Base-by-base conservation (phyloP, 2,888 invertebrate species). In the Eustalomyia histrio region DNA sequence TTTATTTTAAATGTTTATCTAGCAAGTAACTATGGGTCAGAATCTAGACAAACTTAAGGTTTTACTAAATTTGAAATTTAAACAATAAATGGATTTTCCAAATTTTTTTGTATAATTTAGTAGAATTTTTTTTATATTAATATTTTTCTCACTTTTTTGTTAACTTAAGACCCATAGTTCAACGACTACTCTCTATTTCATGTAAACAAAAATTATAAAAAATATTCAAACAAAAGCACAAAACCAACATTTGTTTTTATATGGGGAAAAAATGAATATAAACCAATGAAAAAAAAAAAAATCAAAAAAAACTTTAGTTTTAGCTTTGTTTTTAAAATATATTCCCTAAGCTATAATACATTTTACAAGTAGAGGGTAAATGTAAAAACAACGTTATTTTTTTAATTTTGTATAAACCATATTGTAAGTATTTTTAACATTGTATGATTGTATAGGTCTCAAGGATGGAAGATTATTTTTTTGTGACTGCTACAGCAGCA, bases 291-390 rank as follows among this genome's bases (percentile, higher is more conserved):
- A 63, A 17, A n/a, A 65, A 64, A 58, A 57, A 24, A 50, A 8
- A n/a, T n/a, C n/a, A n/a, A 60, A 50, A 7, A 72, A 80, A 72
- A 76, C 33, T 73, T 69, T 73, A 58, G 68, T 57, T 72, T 80
- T 73, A 76, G 64, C 73, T 80, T 80, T 63, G 39, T 55, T 43
- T 16, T 58, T 78, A 14, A 35, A 76, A 76, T 61, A 72, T 63
- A 80, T 80, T 80, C 80, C 80, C 80, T 21, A 43, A 68, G 80
- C 76, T 57, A 61, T 72, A 80, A 80, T 80, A 80, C 24, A 64
- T 80, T 80, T 76, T 75, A 63, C 33, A 67, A 72, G 72, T 67
- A 58, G 33, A 63, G 71, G 53, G 65, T 67, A 67, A 75, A 74
- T 21, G 73, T n/a, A 52, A 12, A 58, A 75, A 75, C 14, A n/a